Conservation (phyloP, 2,113 vertebrate genomes). For the Sceloporus tristichus region DNA sequence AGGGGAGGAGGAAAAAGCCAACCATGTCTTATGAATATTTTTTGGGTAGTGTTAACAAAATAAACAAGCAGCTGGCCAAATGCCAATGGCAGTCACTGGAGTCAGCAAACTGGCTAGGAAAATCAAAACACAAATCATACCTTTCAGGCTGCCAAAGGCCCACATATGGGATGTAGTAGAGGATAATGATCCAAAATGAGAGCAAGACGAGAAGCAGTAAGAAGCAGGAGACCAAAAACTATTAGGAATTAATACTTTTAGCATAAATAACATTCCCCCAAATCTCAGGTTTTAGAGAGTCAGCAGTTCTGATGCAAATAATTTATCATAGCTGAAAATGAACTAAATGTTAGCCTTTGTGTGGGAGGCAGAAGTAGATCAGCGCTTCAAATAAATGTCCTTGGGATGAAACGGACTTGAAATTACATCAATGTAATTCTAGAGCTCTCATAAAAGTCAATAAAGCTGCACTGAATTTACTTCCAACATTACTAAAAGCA, state of each 20-base stretch:
- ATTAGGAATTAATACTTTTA: constrained; percentile 50
- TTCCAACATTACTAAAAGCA: not conserved
- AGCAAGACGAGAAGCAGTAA: constrained; percentile 22
- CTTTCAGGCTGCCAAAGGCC: constrained; percentile 20
- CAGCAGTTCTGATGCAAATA: constrained; percentile 56
- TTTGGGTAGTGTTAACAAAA: constrained; percentile 63
- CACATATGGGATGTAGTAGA: not conserved
- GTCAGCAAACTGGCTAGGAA: constrained; percentile 44
- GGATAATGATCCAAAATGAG: constrained; percentile 28
- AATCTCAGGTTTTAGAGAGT: constrained; percentile 54
- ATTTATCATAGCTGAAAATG: constrained; percentile 39
- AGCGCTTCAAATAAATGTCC: not conserved
- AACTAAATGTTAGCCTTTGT: constrained; percentile 24
- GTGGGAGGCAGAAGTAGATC: not conserved
- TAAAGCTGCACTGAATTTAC: constrained; percentile 22
- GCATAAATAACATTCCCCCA: constrained; percentile 53
- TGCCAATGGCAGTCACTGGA: constrained; percentile 47
- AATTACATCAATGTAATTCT: constrained; percentile 27
- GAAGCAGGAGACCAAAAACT: constrained; percentile 41
- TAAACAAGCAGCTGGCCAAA: constrained; percentile 55
- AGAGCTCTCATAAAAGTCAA: not conserved
- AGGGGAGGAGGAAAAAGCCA: not conserved
- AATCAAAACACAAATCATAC: constrained; percentile 50
- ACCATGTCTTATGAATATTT: constrained; percentile 56
- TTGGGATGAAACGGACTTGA: not conserved